Base-by-base conservation (phyloP, 2,113 vertebrate genomes). In the Anoplopoma fimbria region DNA sequence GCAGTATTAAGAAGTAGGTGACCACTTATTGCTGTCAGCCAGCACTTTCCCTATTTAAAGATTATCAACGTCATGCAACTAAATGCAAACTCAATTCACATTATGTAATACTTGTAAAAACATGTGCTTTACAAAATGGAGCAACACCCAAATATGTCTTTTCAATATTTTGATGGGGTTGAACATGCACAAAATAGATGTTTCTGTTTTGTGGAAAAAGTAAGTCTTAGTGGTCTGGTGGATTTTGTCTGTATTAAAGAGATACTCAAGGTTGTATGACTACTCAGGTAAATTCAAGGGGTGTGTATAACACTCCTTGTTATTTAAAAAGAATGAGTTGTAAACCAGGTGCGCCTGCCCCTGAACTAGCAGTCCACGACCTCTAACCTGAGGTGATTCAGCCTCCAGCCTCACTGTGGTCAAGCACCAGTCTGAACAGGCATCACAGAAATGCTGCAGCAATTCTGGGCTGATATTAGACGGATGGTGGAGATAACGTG, bases 401-500 rank as follows among this genome's bases (percentile, higher is more conserved):
- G 72, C 78, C 83, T 65, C 67, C 75, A 82, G 84, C 64, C 69
- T 79, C 82, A 47, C 29, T 23, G 25, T 23, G 63, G 75, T 72
- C 40, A 64, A 34, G 80, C 77, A 88, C n/a, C 79, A 80, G 87
- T 70, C 75, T 84, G 80, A 68, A 72, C 67, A 84, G 69, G 71
- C 61, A 75, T 42, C 49, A 60, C 51, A 78, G 55, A 62, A 34
- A 69, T 13, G 3, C 65, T 64, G 73, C 42, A 38, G 62, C 27
- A 77, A 23, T 42, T 45, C 5, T 69, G 77, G 31, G 19, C 69
- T 62, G 51, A 81, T 55, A 77, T 79, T 36, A 85, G 25, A 57
- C 45, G 51, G 82, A 84, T 81, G 57, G 53, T 34, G n/a, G 49
- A 78, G 89, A 89, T 84, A 85, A 89, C 79, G 64, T 84, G 64